These are phyloP conservation scores for Paradisaea rubra DNA, from an alignment of 2,113 vertebrate species.

Conservation along the genomic window DNA sequence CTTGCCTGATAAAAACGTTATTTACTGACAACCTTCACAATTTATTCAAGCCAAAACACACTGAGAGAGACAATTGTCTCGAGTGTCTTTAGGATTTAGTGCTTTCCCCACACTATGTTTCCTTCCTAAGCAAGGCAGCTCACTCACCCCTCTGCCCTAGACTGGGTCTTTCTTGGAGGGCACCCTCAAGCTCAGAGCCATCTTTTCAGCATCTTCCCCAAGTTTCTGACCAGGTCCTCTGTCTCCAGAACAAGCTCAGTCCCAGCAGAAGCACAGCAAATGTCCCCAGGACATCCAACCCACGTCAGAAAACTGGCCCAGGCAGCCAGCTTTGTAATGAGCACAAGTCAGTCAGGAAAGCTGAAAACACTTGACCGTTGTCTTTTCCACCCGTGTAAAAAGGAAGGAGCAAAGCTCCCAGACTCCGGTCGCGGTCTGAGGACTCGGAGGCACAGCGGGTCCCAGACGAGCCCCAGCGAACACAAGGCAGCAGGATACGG, in stretches of 20 bases:
- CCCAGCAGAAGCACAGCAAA: not conserved
- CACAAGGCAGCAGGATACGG: conserved; percentile 46
- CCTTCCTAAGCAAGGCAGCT: not conserved
- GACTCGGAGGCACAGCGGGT: not conserved
- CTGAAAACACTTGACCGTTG: conserved; percentile 10
- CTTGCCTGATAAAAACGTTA: not conserved
- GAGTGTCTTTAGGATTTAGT: not conserved
- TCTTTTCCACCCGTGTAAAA: not conserved
- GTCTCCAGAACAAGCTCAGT: not conserved
- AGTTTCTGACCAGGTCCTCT: not conserved
- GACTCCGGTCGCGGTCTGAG: not conserved
- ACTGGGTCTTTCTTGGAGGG: not conserved
- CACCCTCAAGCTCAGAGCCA: not conserved
- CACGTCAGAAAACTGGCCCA: not conserved
- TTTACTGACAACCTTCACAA: not conserved
- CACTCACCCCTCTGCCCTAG: accelerated
- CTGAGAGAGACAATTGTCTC: not conserved
- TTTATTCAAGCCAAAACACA: not conserved
- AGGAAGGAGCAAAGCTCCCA: conserved; percentile 30
- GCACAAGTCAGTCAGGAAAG: not conserved
- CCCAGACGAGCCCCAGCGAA: not conserved
- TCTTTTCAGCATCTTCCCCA: not conserved
- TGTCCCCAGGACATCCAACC: conserved; percentile 5
- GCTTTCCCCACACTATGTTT: not conserved
- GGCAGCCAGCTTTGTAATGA: not conserved